These are phyloP conservation scores for Cricetomys ansorgei DNA, from an alignment of 2,113 vertebrate genomes.

Conservation along the genomic window DNA sequence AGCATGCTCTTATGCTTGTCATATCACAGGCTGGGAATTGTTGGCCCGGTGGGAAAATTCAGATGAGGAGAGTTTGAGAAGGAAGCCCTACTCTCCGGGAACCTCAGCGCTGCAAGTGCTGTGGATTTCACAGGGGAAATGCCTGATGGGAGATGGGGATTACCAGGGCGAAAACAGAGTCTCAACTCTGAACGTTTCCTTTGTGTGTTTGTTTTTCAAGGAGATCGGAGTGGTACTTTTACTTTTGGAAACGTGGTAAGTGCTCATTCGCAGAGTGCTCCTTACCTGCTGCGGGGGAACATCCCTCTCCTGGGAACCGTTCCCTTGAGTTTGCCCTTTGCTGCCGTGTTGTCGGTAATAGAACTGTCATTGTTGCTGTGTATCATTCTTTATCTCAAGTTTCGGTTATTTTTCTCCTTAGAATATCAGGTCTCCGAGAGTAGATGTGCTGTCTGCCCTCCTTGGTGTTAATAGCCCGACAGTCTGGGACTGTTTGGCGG, in stretches of 20 bases:
- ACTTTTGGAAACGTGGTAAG: neutral
- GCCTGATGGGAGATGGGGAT: neutral
- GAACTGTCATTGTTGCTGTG: neutral
- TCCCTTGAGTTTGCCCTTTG: neutral
- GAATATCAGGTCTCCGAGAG: neutral
- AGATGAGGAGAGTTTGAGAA: constrained; percentile 14
- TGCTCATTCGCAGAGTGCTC: constrained; percentile 22
- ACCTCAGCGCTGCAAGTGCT: neutral
- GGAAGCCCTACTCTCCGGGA: constrained; percentile 5
- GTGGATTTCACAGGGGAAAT: constrained; percentile 38
- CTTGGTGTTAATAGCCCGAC: neutral
- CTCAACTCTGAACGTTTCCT: constrained; percentile 19
- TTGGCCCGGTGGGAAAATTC: constrained; percentile 44
- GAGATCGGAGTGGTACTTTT: neutral
- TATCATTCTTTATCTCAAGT: neutral
- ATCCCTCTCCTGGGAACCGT: neutral
- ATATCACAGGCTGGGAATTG: constrained; percentile 17
- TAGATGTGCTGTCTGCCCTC: neutral
- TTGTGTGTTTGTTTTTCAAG: constrained; percentile 34
- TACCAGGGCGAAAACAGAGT: constrained; percentile 22
- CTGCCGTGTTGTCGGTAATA: constrained; percentile 40
- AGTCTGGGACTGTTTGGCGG: neutral
- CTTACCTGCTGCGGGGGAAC: neutral
- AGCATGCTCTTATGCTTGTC: neutral
- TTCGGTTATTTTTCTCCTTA: constrained; percentile 7